phyloP scores from a whole-genome alignment of 1,140 invertebrate genomes.

The Elysia chlorotica region DNA sequence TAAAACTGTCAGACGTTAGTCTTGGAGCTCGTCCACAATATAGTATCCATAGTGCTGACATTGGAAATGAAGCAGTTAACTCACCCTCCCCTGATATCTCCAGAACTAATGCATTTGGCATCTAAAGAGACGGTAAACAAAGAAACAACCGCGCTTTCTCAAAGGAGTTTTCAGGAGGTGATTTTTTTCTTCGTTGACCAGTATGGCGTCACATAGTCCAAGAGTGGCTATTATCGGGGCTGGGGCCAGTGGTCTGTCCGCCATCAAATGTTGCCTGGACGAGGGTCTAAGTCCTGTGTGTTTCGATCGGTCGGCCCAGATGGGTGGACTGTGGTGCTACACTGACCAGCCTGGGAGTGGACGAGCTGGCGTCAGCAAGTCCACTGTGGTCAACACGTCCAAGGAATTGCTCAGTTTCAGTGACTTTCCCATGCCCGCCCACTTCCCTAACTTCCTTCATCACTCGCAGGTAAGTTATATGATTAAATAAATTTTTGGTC shows the following conservation, averaged over 20 bases:
- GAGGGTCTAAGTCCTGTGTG: conserved; percentile 58
- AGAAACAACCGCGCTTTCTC: no score
- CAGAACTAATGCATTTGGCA: no score
- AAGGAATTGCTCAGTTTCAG: conserved; percentile 67
- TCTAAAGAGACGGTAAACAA: no score
- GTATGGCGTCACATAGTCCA: no score
- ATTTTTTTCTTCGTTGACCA: no score
- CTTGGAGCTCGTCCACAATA: no score
- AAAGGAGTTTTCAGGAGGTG: no score
- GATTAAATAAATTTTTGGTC: neutral
- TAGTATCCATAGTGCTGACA: no score
- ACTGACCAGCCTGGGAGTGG: conserved; percentile 30
- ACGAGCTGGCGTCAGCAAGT: conserved; percentile 40
- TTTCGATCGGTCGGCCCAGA: conserved; percentile 56
- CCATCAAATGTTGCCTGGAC: conserved; percentile 63
- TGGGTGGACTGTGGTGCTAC: conserved; percentile 56
- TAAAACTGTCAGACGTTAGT: no score
- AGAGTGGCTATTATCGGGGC: conserved; percentile 59
- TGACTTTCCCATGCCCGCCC: conserved; percentile 64
- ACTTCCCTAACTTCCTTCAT: conserved; percentile 64
- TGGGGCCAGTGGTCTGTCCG: conserved; percentile 62
- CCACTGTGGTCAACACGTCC: conserved; percentile 64
- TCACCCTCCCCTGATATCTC: no score
- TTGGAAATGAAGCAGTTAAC: no score
- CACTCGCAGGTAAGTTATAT: conserved; percentile 42